Evolutionary conservation across 37 sponge, comb jelly and placozoan genomes (phyloP), one percentile per base, ranked within the genome.

Genomic region (Amphimedon queenslandica): DNA sequence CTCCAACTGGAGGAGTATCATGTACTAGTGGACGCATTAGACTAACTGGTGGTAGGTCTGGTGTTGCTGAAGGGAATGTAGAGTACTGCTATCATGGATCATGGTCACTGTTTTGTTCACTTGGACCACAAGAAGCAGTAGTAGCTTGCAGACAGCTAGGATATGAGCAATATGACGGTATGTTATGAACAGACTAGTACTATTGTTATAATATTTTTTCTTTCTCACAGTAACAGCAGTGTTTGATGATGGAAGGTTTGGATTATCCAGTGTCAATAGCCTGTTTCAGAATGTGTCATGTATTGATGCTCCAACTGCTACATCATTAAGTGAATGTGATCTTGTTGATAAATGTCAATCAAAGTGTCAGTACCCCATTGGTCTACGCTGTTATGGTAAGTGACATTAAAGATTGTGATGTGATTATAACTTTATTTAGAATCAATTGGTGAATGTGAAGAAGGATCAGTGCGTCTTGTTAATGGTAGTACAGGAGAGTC

Each of bases 111-210:
- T 60, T 60, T 5, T 60, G 61, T 60, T 60, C 61, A 60, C 27
- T n/a, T 60, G 61, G 61, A 25, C 5, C 23, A 25, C 8, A n/a
- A 60, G 61, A 60, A 60, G 61, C 61, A 6, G 21, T 11, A 25
- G 61, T 60, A 60, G 61, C 61, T 25, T 60, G 61, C 21, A 60
- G 61, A n/a, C 61, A 60, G 21, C 61, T 60, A 25, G 61, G 61
- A 60, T 60, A 60, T n/a, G 27, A 6, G 5, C 21, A 60, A 11
- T 60, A 60, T 60, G 61, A 60, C 28, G 8, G 61, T 60, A 60
- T n/a, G 61, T 60, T 11, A 25, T 25, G 5, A 25, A 25, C 24
- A 6, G 5, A 25, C 28, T 6, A 25, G 23, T n/a, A 60, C 28
- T 47, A n/a, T 25, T 11, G 27, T n/a, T 60, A 60, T 6, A n/a